A percentile compares a stretch with the other conserved stretches of the same genome.
Conservation (phyloP, 92 coral and sea anemone species). For the Palythoa caribaeorum region DNA sequence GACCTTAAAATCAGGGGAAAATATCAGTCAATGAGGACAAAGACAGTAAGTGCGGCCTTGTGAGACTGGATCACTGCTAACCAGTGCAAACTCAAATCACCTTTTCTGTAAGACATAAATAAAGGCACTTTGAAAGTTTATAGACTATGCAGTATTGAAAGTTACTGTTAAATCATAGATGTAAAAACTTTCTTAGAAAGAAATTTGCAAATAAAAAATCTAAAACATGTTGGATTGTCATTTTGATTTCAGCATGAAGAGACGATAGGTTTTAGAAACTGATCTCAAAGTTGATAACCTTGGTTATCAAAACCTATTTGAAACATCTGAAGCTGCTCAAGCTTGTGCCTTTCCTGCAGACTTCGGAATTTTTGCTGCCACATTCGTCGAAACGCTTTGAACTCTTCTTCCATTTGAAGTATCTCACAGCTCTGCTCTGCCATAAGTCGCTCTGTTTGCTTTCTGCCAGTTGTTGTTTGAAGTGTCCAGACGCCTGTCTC, state of each 20-base stretch:
- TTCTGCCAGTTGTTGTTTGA: constrained; percentile 1
- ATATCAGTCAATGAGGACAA: no score
- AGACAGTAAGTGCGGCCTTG: neutral
- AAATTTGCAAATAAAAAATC: constrained; percentile 7
- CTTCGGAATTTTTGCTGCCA: constrained; percentile 76
- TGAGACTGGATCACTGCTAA: constrained; percentile 8
- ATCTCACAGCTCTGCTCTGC: constrained; percentile 79
- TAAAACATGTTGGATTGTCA: neutral
- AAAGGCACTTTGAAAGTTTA: neutral
- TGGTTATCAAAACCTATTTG: constrained; percentile 62
- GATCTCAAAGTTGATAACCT: constrained; percentile 52
- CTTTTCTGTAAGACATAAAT: neutral
- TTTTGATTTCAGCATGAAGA: neutral
- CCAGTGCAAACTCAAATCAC: neutral
- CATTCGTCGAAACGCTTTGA: constrained; percentile 68
- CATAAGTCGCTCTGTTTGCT: constrained; percentile 68
- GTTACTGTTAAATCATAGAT: neutral
- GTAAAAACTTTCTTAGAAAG: neutral
- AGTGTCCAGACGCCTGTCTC: neutral
- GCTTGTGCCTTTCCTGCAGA: constrained; percentile 79
- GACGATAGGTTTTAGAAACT: neutral
- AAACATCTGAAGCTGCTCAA: constrained; percentile 76
- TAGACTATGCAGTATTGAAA: constrained; percentile 2
- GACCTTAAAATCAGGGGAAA: no score
- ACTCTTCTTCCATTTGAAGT: constrained; percentile 72